Percentiles rank a stretch among this genome's conserved stretches.
Conservation (phyloP, 2,888 invertebrate genomes). For the Drosophila acutilabella region DNA sequence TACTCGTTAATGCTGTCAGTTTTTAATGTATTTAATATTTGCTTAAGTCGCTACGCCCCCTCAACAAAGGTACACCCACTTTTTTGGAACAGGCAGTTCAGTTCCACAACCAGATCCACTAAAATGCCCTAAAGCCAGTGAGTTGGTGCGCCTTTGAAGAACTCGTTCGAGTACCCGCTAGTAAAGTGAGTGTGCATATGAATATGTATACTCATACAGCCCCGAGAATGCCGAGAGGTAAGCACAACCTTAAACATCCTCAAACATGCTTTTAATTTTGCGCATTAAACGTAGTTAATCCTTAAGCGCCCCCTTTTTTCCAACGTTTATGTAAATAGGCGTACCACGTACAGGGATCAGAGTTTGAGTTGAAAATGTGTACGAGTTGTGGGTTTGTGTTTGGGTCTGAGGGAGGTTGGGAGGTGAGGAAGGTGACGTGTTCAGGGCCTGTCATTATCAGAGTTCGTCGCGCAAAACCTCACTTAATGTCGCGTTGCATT, state of each 20-base stretch:
- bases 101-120: constrained; percentile 45
- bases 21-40: constrained; percentile 78
- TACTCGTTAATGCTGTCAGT: constrained; percentile 65
- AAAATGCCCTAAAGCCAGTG: constrained; percentile 63
- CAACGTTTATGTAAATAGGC: constrained; percentile 47
- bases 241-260: constrained; percentile 40
- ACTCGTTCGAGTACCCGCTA: constrained; percentile 23
- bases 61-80: constrained; percentile 63
- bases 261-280: constrained; percentile 73
- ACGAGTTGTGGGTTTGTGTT: background rate
- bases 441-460: constrained; percentile 63
- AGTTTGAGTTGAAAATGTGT: background rate
- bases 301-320: constrained; percentile 50
- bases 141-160: constrained; percentile 63
- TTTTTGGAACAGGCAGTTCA: constrained; percentile 40
- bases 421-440: constrained; percentile 2
- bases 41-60: constrained; percentile 50
- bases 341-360: constrained; percentile 11
- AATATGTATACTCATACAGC: constrained; percentile 5
- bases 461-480: constrained; percentile 49
- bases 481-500: constrained; percentile 79
- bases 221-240: constrained; percentile 24
- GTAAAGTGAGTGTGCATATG: constrained; percentile 20
- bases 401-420: background rate
- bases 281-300: constrained; percentile 78